These are phyloP conservation scores for Mythimna impura DNA, from an alignment of 2,888 invertebrate species.

Conservation along the genomic window DNA sequence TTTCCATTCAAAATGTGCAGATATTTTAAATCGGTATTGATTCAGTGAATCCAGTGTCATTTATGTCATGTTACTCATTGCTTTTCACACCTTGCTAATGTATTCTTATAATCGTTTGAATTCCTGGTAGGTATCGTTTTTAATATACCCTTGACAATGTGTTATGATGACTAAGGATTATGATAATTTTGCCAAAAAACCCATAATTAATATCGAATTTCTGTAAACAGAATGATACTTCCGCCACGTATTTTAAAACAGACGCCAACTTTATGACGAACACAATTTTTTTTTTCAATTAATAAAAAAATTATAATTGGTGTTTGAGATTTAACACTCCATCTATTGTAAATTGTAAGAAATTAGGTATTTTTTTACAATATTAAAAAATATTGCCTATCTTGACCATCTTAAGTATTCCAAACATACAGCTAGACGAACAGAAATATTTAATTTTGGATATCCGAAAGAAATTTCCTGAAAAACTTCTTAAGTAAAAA, in stretches of 20 bases:
- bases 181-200: conserved; percentile 15
- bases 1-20: conserved; percentile 5
- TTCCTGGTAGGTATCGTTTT: conserved; percentile 25
- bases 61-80: conserved; percentile 38
- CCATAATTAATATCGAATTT: conserved; percentile 33
- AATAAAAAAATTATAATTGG: no score
- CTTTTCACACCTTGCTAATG: conserved; percentile 40
- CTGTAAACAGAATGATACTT: conserved; percentile 40
- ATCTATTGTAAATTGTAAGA: background rate
- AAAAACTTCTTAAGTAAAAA: no score
- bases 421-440: no score
- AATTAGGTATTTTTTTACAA: background rate
- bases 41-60: conserved; percentile 33
- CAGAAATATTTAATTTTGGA: no score
- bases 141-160: conserved; percentile 19
- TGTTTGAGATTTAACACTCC: no score
- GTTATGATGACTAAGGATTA: conserved; percentile 17
- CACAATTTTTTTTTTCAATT: background rate
- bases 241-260: conserved; percentile 41
- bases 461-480: background rate
- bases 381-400: no score
- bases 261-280: conserved; percentile 11
- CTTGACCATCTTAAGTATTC: no score
- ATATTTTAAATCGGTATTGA: conserved; percentile 26
- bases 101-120: conserved; percentile 26